Conservation (phyloP, 2,797 vertebrate species). For the Semaprochilodus insignis region DNA sequence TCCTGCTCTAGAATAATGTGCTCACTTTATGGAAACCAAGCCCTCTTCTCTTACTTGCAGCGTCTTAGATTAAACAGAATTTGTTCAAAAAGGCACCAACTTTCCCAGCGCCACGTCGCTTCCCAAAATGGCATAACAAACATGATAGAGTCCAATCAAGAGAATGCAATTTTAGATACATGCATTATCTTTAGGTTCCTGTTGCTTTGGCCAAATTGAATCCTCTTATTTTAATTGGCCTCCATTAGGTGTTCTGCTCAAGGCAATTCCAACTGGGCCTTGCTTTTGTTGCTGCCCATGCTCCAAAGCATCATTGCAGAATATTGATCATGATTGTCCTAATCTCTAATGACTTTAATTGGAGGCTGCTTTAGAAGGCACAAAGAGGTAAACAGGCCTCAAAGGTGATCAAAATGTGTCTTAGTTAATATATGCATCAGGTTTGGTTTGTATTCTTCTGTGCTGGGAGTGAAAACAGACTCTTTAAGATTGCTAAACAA, state of each 20-base stretch:
- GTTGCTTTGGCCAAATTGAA: conserved; percentile 85
- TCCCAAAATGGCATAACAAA: conserved; percentile 77
- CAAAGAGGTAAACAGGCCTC: conserved; percentile 73
- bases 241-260: conserved; percentile 79
- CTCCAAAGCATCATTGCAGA: conserved; percentile 75
- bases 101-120: conserved; percentile 74
- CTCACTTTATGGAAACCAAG: not conserved
- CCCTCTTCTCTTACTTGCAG: conserved; percentile 41
- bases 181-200: conserved; percentile 81
- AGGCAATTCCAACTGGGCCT: conserved; percentile 72
- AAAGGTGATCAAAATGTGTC: conserved; percentile 65
- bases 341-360: conserved; percentile 78
- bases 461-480: conserved; percentile 67
- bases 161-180: conserved; percentile 79
- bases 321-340: conserved; percentile 77
- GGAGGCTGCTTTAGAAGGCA: conserved; percentile 75
- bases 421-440: conserved; percentile 60
- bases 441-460: conserved; percentile 56
- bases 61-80: conserved; percentile 72
- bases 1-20: not conserved
- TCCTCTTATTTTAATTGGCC: conserved; percentile 86
- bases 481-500: not conserved
- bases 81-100: conserved; percentile 60
- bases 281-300: conserved; percentile 69
- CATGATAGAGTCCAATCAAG: conserved; percentile 68